phyloP scores from a whole-genome alignment of 2,113 vertebrate species.

The Nyctibius bracteatus region DNA sequence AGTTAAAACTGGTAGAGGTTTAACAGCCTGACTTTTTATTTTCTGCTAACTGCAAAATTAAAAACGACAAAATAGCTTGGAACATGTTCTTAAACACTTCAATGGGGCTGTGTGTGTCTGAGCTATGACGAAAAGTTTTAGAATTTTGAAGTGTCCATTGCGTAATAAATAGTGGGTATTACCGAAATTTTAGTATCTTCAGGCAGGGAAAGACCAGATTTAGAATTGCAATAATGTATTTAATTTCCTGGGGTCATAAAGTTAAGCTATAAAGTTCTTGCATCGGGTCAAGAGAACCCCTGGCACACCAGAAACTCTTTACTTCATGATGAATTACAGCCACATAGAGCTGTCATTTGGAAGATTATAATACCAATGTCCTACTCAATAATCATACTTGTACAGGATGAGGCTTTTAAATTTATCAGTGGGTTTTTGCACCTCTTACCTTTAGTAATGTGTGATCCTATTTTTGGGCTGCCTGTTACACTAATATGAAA shows the following conservation, averaged over 20 bases:
- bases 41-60: neutral
- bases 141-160: neutral
- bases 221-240: neutral
- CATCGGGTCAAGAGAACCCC: neutral
- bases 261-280: neutral
- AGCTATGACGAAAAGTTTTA: neutral
- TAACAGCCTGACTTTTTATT: neutral
- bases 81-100: neutral
- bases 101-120: rapidly evolving
- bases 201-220: neutral
- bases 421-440: neutral
- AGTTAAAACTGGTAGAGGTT: neutral
- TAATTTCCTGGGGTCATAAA: neutral
- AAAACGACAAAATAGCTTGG: neutral
- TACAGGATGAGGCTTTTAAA: neutral
- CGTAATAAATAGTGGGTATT: neutral
- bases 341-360: neutral
- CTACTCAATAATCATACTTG: neutral
- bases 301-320: neutral
- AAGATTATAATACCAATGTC: neutral
- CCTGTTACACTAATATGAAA: constrained; percentile 20
- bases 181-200: neutral
- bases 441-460: neutral
- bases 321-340: neutral
- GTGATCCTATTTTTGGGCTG: neutral